phyloP scores from a whole-genome alignment of 2,888 invertebrate genomes.

The Pristionchus exspectatus region DNA sequence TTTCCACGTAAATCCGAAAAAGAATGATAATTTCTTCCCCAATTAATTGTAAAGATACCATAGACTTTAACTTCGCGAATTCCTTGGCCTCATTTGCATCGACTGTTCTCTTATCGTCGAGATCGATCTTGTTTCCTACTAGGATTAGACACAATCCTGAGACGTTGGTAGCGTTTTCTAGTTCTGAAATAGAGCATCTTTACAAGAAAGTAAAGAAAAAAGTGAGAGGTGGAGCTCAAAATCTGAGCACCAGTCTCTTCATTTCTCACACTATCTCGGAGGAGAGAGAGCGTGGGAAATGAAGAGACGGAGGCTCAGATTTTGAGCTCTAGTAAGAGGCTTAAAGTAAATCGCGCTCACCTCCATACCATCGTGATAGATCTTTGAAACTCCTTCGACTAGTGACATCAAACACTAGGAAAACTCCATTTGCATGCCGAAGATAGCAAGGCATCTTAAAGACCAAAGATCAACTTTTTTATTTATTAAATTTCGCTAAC shows the following conservation, averaged over 20 bases:
- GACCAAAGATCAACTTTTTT: not conserved
- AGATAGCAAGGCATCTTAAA: no score
- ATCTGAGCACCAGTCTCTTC: no score
- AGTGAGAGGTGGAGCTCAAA: not conserved
- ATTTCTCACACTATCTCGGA: no score
- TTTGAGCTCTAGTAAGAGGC: no score
- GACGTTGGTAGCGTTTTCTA: not conserved
- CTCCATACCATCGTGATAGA: not conserved
- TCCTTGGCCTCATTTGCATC: not conserved
- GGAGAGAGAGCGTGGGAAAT: no score
- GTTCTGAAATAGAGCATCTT: not conserved
- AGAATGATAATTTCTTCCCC: not conserved
- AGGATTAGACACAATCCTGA: not conserved
- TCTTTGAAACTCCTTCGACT: no score
- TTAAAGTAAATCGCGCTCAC: not conserved
- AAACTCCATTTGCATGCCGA: no score
- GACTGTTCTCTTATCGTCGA: not conserved
- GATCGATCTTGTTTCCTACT: not conserved
- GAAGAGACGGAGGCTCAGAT: no score
- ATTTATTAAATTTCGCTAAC: not conserved
- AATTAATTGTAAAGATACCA: not conserved
- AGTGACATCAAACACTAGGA: no score
- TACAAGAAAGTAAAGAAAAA: not conserved
- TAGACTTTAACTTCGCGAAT: not conserved
- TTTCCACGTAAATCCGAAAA: not conserved